These are phyloP conservation scores for Drosophila virilis DNA, from an alignment of 1,140 invertebrate species.

Conservation along the genomic window DNA sequence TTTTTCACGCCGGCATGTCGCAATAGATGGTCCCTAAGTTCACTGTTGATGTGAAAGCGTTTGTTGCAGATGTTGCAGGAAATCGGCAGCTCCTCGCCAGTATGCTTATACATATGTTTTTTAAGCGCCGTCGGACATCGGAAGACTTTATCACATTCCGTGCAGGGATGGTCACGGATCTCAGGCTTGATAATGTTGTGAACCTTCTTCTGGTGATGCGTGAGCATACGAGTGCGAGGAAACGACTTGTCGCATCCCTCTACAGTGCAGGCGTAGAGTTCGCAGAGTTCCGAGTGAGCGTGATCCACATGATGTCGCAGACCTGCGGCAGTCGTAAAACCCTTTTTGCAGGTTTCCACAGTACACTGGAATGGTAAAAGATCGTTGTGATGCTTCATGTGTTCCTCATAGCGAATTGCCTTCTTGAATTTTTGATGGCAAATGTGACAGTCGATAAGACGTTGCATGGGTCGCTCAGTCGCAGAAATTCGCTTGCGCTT, in stretches of 20 bases:
- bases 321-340: conserved; percentile 71
- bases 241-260: conserved; percentile 73
- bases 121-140: conserved; percentile 77
- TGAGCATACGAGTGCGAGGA: conserved; percentile 60
- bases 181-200: conserved; percentile 66
- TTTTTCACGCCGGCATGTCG: conserved; percentile 81
- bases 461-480: conserved; percentile 31
- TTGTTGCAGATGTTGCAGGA: conserved; percentile 86
- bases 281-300: conserved; percentile 64
- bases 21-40: conserved; percentile 72
- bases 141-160: conserved; percentile 76
- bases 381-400: conserved; percentile 79
- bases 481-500: conserved; percentile 59
- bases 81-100: conserved; percentile 85
- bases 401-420: conserved; percentile 65
- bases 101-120: conserved; percentile 86
- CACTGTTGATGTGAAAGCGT: conserved; percentile 74
- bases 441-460: conserved; percentile 73
- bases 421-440: conserved; percentile 77
- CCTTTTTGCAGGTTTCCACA: conserved; percentile 71
- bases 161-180: conserved; percentile 52
- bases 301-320: conserved; percentile 73
- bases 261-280: conserved; percentile 61
- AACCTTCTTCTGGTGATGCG: conserved; percentile 70
- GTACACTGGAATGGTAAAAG: conserved; percentile 72